Base-by-base conservation (phyloP, 2,113 vertebrate species). In the Sciurus niger region DNA sequence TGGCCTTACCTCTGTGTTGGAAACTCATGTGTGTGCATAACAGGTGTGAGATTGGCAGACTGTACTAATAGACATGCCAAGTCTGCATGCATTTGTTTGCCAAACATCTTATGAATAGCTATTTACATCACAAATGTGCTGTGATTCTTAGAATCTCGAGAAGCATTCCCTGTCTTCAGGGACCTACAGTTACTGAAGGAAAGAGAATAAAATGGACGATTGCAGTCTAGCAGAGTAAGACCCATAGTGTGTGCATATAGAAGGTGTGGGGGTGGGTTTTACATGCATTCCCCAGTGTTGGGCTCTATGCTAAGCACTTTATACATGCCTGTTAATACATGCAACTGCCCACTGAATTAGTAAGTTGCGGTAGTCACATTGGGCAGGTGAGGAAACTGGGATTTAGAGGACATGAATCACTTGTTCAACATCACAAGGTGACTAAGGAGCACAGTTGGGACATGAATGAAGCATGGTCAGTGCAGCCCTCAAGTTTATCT, bases 31-130 rank as follows among this genome's bases (percentile, higher is more conserved):
- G 83, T 34, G 14, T 0, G 0, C 51, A 18, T 28, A 76, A 37
- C 85, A 46, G 82, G 55, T 17, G 7, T 40, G 46, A 88, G 43
- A 53, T 58, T 91, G 89, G 93, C 94, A 92, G 63, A 34, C 55
- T 72, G 8, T 86, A 28, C 89, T 40, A 30, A 53, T 0, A 63
- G 70, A 67, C 65, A 2, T 60, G 95, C 89, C 84, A 97, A 95
- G 46, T 58, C 65, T 16, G 5, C 46, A 1, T 58, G 37, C 90
- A 53, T 80, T 76, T 25, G 3, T 53, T 89, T 92, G 86, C 86
- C 86, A 97, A 94, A 73, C 72, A 18, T 88, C 93, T 68, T 87
- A 6, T 92, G 86, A 96, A 96, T 25, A 97, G 70, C 89, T 96
- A 24, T 94, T 97, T 83, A 63, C 95, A 95, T 86, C 70, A 46